Base-by-base conservation (phyloP, 2,888 invertebrate genomes). In the Melieria omissa region DNA sequence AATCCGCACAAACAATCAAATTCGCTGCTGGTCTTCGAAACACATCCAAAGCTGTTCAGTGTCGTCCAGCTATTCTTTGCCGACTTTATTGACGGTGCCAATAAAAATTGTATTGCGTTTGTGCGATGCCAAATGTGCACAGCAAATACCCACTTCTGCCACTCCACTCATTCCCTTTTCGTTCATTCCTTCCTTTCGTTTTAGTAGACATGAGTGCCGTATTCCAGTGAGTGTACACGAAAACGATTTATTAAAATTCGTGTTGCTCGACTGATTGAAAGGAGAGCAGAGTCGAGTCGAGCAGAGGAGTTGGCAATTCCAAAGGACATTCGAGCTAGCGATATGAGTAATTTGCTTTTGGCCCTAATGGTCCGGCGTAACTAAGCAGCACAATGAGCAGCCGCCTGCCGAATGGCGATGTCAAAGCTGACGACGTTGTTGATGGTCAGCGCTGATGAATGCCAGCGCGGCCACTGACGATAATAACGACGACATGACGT, bases 311-410 rank as follows among this genome's bases (percentile, higher is more conserved):
- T 29, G 52, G 10, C 12, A 45, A 82, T 79, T 78, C 73, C 69
- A 72, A 78, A 78, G 61, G 76, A 78, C 70, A 75, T 75, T 74
- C 80, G 81, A 81, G 72, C 74, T 3, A 29, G 83, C 80, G 76
- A 82, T 82, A 83, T 84, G 83, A 84, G 83, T 83, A 84, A 84
- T 83, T 84, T 83, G 83, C 81, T 81, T 81, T 81, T 82, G 80
- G 82, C 79, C 80, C 84, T 83, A 84, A 82, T 81, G 80, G 78
- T 78, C 74, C 75, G 77, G 77, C 77, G 75, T 75, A 65, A 65
- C 71, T 65, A 65, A 71, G 49, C 60, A 52, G 67, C 60, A 60
- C 66, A 60, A 58, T 58, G 55, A 6, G 46, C 46, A 60, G 29
- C 42, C 41, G 12, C 4, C 65, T 54, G 29, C 54, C 46, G 49